Conservation (phyloP, 1,140 invertebrate species). For the Diplogasteroides magnus region DNA sequence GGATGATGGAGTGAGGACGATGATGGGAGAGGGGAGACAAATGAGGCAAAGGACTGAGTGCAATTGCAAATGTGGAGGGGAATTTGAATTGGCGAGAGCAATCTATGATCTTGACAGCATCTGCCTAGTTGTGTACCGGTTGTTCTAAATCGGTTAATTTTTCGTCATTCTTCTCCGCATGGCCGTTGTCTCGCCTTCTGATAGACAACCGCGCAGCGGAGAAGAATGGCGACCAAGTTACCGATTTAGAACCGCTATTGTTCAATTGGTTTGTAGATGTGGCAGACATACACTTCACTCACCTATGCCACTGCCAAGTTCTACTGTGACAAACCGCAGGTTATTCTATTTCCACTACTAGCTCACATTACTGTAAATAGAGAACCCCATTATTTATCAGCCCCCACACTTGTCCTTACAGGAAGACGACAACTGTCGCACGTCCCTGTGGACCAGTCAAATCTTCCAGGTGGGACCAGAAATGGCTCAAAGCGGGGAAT, state of each 20-base stretch:
- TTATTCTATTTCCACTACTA: too few relatives aligned
- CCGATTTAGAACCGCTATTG: too few relatives aligned
- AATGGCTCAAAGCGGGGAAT: too few relatives aligned
- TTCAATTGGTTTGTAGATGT: slow-evolving; percentile 39
- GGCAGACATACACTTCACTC: slow-evolving; percentile 51
- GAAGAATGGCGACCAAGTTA: neutral
- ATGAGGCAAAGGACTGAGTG: too few relatives aligned
- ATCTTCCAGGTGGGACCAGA: slow-evolving; percentile 52
- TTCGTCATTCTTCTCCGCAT: neutral
- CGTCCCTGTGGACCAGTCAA: slow-evolving; percentile 42
- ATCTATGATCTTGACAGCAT: too few relatives aligned
- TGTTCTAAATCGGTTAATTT: neutral
- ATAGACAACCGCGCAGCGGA: neutral
- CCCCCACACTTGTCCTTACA: too few relatives aligned
- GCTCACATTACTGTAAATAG: too few relatives aligned
- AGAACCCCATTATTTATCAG: too few relatives aligned
- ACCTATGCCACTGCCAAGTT: slow-evolving; percentile 39
- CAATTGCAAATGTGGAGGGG: too few relatives aligned
- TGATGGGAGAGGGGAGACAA: too few relatives aligned
- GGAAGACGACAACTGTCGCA: slow-evolving; percentile 28
- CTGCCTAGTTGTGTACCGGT: neutral
- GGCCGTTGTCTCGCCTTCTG: neutral
- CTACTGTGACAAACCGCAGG: slow-evolving; percentile 39
- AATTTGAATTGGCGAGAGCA: too few relatives aligned
- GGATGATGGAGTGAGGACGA: too few relatives aligned